Percentiles rank a stretch among this genome's conserved stretches.
Conservation (phyloP, 2,888 invertebrate species). For the Tetanocera ferruginea region DNA sequence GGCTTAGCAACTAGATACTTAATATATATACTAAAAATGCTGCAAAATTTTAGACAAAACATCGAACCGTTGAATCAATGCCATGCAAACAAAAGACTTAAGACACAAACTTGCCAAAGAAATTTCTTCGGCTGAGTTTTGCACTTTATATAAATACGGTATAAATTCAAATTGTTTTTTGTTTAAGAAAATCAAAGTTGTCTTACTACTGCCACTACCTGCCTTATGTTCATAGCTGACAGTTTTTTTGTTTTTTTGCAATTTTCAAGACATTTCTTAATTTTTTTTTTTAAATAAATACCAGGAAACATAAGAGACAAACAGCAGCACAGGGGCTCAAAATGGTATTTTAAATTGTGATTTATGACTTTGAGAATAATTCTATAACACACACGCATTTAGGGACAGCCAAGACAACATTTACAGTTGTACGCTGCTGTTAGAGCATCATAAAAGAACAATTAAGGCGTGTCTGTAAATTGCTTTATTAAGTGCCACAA, state of each 20-base stretch:
- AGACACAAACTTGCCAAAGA: neutral
- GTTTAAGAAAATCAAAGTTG: neutral
- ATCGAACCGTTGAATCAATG: neutral
- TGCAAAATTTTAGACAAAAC: too few relatives aligned
- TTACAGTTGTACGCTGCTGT: neutral
- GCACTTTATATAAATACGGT: neutral
- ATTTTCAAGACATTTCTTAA: too few relatives aligned
- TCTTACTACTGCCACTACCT: neutral
- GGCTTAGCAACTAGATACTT: neutral
- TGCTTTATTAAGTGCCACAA: conserved; percentile 33
- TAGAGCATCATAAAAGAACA: conserved; percentile 24
- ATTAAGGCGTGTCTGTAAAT: conserved; percentile 39
- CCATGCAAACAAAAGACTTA: neutral
- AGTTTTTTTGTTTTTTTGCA: too few relatives aligned
- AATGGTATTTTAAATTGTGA: conserved; percentile 4
- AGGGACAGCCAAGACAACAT: neutral
- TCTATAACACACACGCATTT: neutral
- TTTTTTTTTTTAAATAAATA: neutral
- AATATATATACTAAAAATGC: neutral
- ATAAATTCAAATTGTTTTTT: neutral
- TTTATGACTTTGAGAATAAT: conserved; percentile 6
- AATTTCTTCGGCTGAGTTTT: neutral
- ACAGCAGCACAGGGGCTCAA: neutral
- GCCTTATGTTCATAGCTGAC: too few relatives aligned
- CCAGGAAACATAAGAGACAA: neutral